Evolutionary conservation across 1,140 invertebrate genomes (phyloP).

Genomic region (Cydia strobilella): DNA sequence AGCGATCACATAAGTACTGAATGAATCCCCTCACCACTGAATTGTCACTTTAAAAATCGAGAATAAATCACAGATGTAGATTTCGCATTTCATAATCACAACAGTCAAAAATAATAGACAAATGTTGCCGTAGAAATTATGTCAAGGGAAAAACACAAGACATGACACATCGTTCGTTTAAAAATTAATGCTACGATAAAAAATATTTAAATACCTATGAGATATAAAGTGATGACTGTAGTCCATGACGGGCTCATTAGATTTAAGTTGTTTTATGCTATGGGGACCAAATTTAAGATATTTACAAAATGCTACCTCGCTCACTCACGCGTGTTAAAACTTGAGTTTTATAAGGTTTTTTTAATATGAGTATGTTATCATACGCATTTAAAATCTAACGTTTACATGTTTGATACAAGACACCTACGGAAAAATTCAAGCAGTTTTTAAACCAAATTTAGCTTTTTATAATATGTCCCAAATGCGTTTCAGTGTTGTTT

Average conservation of each 20-base stretch:
- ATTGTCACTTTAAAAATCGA: conserved; percentile 40
- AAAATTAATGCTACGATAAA: conserved; percentile 74
- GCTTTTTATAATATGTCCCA: not conserved
- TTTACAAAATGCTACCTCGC: conserved; percentile 76
- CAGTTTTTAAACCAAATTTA: conserved; percentile 5
- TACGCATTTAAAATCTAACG: conserved; percentile 46
- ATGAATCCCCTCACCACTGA: conserved; percentile 20
- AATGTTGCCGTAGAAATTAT: conserved; percentile 60
- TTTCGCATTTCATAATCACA: conserved; percentile 31
- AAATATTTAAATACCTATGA: conserved; percentile 79
- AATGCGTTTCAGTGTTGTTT: too few relatives aligned
- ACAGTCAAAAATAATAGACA: conserved; percentile 44
- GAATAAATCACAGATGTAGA: conserved; percentile 59
- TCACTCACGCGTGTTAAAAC: conserved; percentile 61
- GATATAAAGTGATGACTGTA: conserved; percentile 76
- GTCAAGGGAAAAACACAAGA: conserved; percentile 53
- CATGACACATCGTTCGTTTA: conserved; percentile 66
- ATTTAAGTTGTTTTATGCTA: conserved; percentile 75
- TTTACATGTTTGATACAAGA: conserved; percentile 43
- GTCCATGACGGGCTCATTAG: conserved; percentile 60
- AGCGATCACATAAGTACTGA: conserved; percentile 28
- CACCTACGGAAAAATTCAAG: conserved; percentile 20
- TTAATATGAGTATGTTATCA: conserved; percentile 36
- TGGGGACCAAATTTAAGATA: conserved; percentile 72
- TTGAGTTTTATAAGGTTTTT: conserved; percentile 33